phyloP scores from a whole-genome alignment of 2,888 invertebrate species.

The Rhagonycha lutea region DNA sequence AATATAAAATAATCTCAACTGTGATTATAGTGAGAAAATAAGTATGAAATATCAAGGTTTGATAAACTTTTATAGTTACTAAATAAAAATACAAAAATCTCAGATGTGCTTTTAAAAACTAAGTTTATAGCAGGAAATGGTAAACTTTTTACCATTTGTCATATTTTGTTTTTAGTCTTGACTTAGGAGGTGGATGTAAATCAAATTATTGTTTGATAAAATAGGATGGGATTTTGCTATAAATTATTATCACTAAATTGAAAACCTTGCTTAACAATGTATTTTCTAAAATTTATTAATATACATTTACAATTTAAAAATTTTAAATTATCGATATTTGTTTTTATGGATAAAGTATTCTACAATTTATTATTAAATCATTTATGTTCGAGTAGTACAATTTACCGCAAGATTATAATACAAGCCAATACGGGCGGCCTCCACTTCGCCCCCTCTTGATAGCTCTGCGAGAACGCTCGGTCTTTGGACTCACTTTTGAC shows the following conservation, averaged over 20 bases:
- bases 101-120: conserved; percentile 34
- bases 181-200: conserved; percentile 19
- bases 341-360: too few relatives aligned
- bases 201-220: conserved; percentile 10
- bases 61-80: conserved; percentile 26
- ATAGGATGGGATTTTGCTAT: neutral
- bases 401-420: too few relatives aligned
- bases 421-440: too few relatives aligned
- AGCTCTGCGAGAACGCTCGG: too few relatives aligned
- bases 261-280: neutral
- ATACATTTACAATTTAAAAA: too few relatives aligned
- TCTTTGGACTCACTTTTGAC: too few relatives aligned
- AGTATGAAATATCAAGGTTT: neutral
- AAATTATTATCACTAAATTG: neutral
- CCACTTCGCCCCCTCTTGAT: too few relatives aligned
- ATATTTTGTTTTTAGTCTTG: conserved; percentile 29
- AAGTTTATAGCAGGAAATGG: conserved; percentile 33
- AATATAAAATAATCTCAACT: neutral
- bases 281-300: too few relatives aligned
- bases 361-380: too few relatives aligned
- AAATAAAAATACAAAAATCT: conserved; percentile 33
- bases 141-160: conserved; percentile 34
- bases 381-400: too few relatives aligned
- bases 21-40: neutral
- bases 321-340: too few relatives aligned